Conservation (phyloP, 2,797 vertebrate genomes). For the Caiman crocodilus region DNA sequence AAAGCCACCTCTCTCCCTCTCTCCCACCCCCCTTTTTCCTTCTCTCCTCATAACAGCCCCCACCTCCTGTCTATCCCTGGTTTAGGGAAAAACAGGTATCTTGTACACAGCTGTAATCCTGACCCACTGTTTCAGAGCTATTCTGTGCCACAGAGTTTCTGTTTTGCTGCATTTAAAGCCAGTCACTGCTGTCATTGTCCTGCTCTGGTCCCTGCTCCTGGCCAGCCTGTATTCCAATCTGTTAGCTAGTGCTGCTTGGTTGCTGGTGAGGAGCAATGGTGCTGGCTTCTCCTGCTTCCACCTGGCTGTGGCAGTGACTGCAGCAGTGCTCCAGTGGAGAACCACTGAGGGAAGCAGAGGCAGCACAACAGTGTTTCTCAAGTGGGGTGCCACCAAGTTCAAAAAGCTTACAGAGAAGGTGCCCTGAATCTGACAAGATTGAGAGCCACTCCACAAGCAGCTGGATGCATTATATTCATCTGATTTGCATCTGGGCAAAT, state of each 20-base stretch:
- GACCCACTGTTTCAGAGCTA: fast-evolving
- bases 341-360: too few species aligned
- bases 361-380: too few species aligned
- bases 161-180: fast-evolving
- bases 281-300: too few species aligned
- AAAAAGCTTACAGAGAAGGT: too few species aligned
- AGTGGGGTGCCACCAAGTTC: too few species aligned
- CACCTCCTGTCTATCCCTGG: neutral
- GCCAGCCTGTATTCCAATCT: neutral
- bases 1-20: neutral
- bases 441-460: too few species aligned
- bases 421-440: too few species aligned
- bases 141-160: neutral
- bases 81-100: neutral
- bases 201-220: fast-evolving
- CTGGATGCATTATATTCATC: too few species aligned
- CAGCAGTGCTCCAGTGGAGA: too few species aligned
- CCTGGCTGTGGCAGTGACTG: too few species aligned
- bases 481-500: too few species aligned
- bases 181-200: neutral
- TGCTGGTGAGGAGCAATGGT: neutral
- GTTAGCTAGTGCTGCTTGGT: fast-evolving
- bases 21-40: neutral
- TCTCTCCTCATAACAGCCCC: neutral
- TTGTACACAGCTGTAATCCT: neutral